These are phyloP conservation scores for Notarius lentiginosus DNA, from an alignment of 2,113 vertebrate genomes.

Conservation along the genomic window DNA sequence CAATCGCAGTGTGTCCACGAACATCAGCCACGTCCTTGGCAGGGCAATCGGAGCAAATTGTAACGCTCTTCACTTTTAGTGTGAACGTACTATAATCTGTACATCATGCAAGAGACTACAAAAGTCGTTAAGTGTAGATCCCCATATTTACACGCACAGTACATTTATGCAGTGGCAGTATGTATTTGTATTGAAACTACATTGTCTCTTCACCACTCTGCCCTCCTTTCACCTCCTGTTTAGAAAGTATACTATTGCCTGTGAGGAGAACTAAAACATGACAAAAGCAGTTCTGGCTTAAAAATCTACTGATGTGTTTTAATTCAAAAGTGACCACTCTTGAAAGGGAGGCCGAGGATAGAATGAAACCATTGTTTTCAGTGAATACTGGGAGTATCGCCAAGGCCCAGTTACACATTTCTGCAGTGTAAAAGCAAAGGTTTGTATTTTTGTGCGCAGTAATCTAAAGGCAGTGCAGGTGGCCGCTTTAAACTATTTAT, in stretches of 20 bases:
- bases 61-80: too few species aligned
- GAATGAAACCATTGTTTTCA: neutral
- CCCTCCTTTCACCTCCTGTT: neutral
- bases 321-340: neutral
- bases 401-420: neutral
- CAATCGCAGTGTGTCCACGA: too few species aligned
- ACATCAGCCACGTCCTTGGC: too few species aligned
- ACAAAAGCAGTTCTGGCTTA: neutral
- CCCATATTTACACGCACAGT: too few species aligned
- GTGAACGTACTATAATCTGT: too few species aligned
- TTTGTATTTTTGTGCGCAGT: neutral
- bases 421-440: neutral
- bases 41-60: too few species aligned
- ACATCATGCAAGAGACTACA: too few species aligned
- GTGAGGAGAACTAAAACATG: neutral
- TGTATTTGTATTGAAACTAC: neutral
- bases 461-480: neutral
- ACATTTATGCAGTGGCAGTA: neutral
- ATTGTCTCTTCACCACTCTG: neutral
- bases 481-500: constrained; percentile 25
- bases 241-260: neutral
- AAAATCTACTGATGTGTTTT: neutral
- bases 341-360: neutral
- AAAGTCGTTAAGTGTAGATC: too few species aligned
- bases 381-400: neutral